These are phyloP conservation scores for Pogonomyrmex californicus DNA, from an alignment of 1,140 invertebrate species.

Conservation along the genomic window DNA sequence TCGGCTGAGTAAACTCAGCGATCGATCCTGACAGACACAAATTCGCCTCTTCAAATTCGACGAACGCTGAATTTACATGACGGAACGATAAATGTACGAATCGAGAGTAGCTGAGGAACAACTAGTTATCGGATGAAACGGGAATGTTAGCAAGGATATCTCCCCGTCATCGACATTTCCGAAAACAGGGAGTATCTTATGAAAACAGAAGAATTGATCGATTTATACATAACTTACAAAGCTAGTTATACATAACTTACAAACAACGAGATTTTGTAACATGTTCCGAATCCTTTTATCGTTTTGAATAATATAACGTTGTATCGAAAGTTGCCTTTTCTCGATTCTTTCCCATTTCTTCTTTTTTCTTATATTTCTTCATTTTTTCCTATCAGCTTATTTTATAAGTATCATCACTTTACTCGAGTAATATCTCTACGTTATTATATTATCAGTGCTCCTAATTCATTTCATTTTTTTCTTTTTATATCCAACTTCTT, in stretches of 20 bases:
- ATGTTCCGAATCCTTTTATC: not conserved
- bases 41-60: constrained; percentile 40
- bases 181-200: not conserved
- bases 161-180: constrained; percentile 4
- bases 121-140: constrained; percentile 14
- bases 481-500: not conserved
- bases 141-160: constrained; percentile 11
- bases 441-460: not conserved
- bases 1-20: constrained; percentile 28
- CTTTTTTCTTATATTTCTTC: not conserved
- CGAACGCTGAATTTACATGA: constrained; percentile 46
- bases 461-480: not conserved
- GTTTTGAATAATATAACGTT: not conserved
- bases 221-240: not conserved
- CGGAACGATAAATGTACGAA: constrained; percentile 40
- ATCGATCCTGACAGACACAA: constrained; percentile 44
- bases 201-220: constrained; percentile 1
- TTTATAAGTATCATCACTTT: not conserved
- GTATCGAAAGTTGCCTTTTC: not conserved
- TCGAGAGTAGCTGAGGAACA: constrained; percentile 10
- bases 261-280: not conserved
- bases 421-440: not conserved
- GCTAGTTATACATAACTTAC: not conserved
- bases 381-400: not conserved
- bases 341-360: not conserved